Evolutionary conservation across 2,113 vertebrate genomes (phyloP).

Genomic region (Rhinolophus sinicus): DNA sequence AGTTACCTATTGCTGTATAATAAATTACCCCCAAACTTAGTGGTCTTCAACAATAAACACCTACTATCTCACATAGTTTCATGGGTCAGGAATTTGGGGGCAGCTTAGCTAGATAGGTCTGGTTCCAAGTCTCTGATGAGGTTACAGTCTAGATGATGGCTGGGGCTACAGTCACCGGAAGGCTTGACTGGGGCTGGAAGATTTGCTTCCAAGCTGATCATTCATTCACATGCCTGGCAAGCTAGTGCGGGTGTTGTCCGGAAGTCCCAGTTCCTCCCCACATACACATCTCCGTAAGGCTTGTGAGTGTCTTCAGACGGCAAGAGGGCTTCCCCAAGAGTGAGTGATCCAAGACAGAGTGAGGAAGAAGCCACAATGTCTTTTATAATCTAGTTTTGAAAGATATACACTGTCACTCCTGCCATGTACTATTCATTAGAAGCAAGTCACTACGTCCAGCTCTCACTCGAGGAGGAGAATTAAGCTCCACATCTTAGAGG

Average conservation of each 20-base stretch:
- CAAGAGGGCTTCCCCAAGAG: background rate
- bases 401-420: background rate
- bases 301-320: background rate
- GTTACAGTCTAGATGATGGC: background rate
- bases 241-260: background rate
- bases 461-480: background rate
- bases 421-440: conserved; percentile 1
- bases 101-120: background rate
- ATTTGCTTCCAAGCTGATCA: background rate
- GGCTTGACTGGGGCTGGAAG: background rate
- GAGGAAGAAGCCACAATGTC: background rate
- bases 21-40: background rate
- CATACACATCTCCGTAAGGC: background rate
- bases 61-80: background rate
- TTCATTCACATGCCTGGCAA: background rate
- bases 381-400: background rate
- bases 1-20: background rate
- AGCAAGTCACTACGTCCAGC: background rate
- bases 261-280: background rate
- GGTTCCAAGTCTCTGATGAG: background rate
- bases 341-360: background rate
- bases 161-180: background rate
- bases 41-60: background rate
- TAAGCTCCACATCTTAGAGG: background rate
- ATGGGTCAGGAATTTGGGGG: background rate